A percentile compares a stretch with the other conserved stretches of the same genome.
Conservation (phyloP, 35 echinoderm and acorn worm genomes). For the Eucidaris tribuloides region DNA sequence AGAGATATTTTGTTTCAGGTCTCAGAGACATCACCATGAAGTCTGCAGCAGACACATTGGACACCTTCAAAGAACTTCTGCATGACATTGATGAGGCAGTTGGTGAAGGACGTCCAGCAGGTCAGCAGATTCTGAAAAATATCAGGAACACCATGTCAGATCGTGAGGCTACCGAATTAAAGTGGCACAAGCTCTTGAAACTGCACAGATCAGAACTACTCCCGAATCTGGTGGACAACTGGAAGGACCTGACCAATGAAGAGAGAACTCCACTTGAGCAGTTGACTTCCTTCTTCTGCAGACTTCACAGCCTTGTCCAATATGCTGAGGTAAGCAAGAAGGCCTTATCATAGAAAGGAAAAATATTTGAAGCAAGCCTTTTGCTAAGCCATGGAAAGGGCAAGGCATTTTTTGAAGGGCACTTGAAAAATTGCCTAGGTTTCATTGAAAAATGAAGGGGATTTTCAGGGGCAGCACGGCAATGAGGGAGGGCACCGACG, state of each 20-base stretch:
- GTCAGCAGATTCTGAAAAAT: not conserved
- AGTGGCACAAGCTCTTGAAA: not conserved
- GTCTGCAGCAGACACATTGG: not conserved
- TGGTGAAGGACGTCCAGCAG: not conserved
- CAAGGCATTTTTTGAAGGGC: too few relatives aligned
- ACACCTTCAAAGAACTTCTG: not conserved
- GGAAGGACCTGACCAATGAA: not conserved
- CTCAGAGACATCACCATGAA: not conserved
- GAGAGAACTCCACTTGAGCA: not conserved
- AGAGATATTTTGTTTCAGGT: not conserved
- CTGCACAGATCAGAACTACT: not conserved
- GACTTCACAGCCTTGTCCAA: too few relatives aligned
- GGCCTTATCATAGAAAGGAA: not conserved
- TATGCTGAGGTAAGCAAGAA: not conserved
- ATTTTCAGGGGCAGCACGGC: too few relatives aligned
- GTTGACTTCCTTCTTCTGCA: not conserved
- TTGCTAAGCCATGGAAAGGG: too few relatives aligned
- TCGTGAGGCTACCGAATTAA: not conserved
- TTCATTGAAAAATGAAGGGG: too few relatives aligned
- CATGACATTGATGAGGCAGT: not conserved
- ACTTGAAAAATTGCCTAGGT: too few relatives aligned
- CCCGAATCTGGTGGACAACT: not conserved
- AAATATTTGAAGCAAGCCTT: not conserved
- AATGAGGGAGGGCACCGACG: too few relatives aligned
- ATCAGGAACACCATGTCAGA: too few relatives aligned